These are phyloP conservation scores for Eupeodes latifasciatus DNA, from an alignment of 2,888 invertebrate species.

Conservation along the genomic window DNA sequence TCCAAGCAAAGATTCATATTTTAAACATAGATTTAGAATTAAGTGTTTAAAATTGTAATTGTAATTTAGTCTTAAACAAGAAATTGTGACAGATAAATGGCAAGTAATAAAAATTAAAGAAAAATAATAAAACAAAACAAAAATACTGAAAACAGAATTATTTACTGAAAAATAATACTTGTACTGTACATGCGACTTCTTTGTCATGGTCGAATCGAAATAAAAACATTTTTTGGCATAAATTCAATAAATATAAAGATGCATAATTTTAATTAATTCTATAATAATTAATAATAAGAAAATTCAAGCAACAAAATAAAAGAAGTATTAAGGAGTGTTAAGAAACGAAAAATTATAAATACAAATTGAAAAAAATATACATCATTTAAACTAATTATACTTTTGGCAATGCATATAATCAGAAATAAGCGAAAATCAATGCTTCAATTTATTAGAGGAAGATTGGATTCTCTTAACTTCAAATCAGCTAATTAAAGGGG, in stretches of 20 bases:
- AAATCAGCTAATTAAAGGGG: too few relatives aligned
- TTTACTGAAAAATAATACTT: constrained; percentile 39
- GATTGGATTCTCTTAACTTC: neutral
- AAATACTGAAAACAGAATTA: constrained; percentile 12
- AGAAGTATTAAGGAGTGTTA: constrained; percentile 57
- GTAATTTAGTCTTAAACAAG: constrained; percentile 63
- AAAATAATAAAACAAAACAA: constrained; percentile 41
- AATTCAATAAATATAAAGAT: constrained; percentile 38
- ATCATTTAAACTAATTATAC: constrained; percentile 71
- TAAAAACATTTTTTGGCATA: constrained; percentile 51
- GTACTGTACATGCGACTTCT: constrained; percentile 44
- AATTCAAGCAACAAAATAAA: constrained; percentile 47
- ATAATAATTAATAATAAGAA: constrained; percentile 59
- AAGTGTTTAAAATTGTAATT: constrained; percentile 31
- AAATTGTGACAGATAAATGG: constrained; percentile 61
- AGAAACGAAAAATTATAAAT: constrained; percentile 39
- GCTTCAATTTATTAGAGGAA: constrained; percentile 42
- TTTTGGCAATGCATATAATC: constrained; percentile 75
- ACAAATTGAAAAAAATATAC: constrained; percentile 60
- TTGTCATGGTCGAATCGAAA: constrained; percentile 59
- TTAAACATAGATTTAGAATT: constrained; percentile 27
- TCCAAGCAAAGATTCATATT: constrained; percentile 41
- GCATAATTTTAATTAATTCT: constrained; percentile 42
- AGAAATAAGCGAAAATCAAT: constrained; percentile 62
- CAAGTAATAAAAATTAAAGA: constrained; percentile 48